These are phyloP conservation scores for Alloplasta piceator DNA, from an alignment of 2,888 invertebrate genomes.

Conservation along the genomic window DNA sequence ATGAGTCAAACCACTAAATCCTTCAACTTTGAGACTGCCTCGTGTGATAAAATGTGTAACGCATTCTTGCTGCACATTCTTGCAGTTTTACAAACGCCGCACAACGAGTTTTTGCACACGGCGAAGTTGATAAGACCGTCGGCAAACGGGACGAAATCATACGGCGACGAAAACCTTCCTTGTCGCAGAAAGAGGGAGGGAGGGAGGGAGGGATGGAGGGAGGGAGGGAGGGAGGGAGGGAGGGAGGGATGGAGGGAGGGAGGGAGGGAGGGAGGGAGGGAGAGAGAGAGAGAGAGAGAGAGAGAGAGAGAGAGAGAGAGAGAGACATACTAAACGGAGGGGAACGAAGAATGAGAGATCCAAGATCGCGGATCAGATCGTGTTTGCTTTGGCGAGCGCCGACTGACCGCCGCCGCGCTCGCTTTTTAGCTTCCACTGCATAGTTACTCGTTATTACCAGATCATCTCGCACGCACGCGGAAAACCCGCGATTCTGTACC, in stretches of 20 bases:
- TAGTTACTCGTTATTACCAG: conserved; percentile 64
- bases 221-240: conserved; percentile 27
- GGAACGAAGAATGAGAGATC: too few species aligned
- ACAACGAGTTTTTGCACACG: conserved; percentile 43
- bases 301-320: conserved; percentile 4
- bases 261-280: conserved; percentile 42
- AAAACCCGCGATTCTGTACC: conserved; percentile 16
- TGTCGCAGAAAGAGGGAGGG: too few species aligned
- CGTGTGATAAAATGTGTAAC: too few species aligned
- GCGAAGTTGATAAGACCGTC: conserved; percentile 24
- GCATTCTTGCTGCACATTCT: too few species aligned
- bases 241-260: conserved; percentile 39
- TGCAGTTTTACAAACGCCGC: neutral
- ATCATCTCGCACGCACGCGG: conserved; percentile 63
- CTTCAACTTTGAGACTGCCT: too few species aligned
- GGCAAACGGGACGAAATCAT: neutral
- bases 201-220: too few species aligned
- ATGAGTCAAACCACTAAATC: too few species aligned
- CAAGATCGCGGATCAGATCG: conserved; percentile 73
- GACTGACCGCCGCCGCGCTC: conserved; percentile 65
- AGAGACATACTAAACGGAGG: too few species aligned
- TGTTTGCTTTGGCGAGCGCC: conserved; percentile 74
- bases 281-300: conserved; percentile 6
- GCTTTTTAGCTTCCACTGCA: conserved; percentile 45
- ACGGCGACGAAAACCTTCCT: too few species aligned